Conservation (phyloP, 2,888 invertebrate species). For the Apamea sordens region DNA sequence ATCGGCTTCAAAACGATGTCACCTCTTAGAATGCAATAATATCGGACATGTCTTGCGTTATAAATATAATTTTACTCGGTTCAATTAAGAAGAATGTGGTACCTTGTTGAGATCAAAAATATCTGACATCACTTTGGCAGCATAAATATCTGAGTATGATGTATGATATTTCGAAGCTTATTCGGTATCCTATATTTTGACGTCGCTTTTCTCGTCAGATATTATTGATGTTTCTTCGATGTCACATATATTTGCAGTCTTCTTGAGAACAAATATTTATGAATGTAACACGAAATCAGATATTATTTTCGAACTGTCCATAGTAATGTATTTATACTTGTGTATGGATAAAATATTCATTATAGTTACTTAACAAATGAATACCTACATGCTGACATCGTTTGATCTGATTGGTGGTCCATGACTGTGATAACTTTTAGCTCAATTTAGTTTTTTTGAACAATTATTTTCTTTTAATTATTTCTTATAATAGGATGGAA, state of each 20-base stretch:
- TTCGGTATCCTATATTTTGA: background rate
- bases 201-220: background rate
- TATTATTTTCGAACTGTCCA: background rate
- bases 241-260: background rate
- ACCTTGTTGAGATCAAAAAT: too few species aligned
- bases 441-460: slow-evolving; percentile 29
- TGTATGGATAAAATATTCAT: background rate
- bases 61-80: background rate
- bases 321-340: background rate
- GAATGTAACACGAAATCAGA: background rate
- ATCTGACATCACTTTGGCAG: too few species aligned
- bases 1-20: background rate
- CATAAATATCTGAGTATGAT: background rate
- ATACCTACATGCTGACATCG: background rate
- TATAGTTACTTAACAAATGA: background rate
- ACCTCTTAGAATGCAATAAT: background rate
- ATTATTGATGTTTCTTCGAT: background rate
- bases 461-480: slow-evolving; percentile 2
- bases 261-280: background rate
- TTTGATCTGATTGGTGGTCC: slow-evolving; percentile 27
- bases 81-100: background rate
- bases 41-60: background rate
- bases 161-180: background rate
- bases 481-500: background rate
- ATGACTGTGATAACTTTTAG: slow-evolving; percentile 34